Conservation (phyloP, 2,797 vertebrate species). For the Melanotaenia boesemani region DNA sequence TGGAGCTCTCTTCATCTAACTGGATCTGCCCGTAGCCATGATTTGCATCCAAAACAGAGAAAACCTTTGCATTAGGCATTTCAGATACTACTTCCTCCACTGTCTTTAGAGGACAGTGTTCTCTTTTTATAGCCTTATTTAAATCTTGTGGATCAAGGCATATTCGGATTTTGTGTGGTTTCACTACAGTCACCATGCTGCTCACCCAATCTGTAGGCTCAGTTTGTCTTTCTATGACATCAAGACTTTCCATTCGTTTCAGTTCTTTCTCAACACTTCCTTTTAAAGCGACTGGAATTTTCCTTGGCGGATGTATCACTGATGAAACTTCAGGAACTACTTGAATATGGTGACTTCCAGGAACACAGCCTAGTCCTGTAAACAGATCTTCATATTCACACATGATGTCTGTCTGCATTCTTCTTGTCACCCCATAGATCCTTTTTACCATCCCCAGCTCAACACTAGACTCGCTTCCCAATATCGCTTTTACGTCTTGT, state of each 20-base stretch:
- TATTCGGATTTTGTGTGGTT: neutral
- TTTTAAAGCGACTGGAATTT: neutral
- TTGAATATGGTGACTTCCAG: neutral
- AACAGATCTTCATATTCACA: constrained; percentile 3
- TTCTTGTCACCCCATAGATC: neutral
- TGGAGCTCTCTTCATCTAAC: too few species aligned
- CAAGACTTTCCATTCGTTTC: neutral
- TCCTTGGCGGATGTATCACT: neutral
- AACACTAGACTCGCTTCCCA: too few species aligned
- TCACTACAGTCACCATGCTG: neutral
- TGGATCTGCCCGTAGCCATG: too few species aligned
- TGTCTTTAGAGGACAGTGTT: neutral
- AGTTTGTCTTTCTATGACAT: neutral
- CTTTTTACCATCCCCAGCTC: too few species aligned
- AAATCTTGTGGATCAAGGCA: neutral
- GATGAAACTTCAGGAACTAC: neutral
- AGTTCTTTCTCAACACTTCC: neutral
- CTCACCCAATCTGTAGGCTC: neutral
- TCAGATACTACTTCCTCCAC: too few species aligned
- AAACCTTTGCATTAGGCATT: too few species aligned
- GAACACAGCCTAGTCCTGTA: neutral
- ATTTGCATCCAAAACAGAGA: too few species aligned
- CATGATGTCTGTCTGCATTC: neutral
- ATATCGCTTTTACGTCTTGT: too few species aligned
- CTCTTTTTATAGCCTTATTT: neutral